A percentile compares a stretch with the other conserved stretches of the same genome.
These are phyloP conservation scores for Sarcophaga peregrina DNA, from an alignment of 1,140 invertebrate genomes.

Conservation along the genomic window DNA sequence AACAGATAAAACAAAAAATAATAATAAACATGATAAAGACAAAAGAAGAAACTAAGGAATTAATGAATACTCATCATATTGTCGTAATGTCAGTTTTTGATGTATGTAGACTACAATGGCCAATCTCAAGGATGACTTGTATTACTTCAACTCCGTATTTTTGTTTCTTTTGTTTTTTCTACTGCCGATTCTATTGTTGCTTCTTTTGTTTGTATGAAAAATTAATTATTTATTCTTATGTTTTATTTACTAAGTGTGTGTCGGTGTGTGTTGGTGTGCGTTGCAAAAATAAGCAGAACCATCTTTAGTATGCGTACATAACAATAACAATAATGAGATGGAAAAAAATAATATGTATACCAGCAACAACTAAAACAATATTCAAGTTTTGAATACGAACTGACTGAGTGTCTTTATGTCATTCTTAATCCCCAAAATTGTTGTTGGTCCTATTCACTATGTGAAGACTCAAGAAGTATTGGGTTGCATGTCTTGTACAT, in stretches of 20 bases:
- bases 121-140: slow-evolving; percentile 8
- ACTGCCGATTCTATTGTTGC: not conserved
- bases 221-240: not conserved
- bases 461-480: not conserved
- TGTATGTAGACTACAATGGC: not conserved
- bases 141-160: not conserved
- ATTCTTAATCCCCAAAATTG: no score
- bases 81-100: slow-evolving; percentile 13
- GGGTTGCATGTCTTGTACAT: not conserved
- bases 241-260: not conserved
- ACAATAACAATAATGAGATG: slow-evolving; percentile 3
- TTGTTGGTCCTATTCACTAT: not conserved
- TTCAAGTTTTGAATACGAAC: not conserved
- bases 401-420: no score
- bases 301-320: not conserved
- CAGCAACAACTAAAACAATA: not conserved
- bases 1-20: not conserved
- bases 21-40: no score
- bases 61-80: not conserved
- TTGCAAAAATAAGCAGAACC: not conserved
- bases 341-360: not conserved
- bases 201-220: not conserved
- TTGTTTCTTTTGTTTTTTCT: not conserved
- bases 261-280: not conserved
- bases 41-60: no score